Percentiles rank a stretch among this genome's conserved stretches.
These are phyloP conservation scores for Dendrocincla fuliginosa DNA, from an alignment of 2,797 vertebrate genomes.

Conservation along the genomic window DNA sequence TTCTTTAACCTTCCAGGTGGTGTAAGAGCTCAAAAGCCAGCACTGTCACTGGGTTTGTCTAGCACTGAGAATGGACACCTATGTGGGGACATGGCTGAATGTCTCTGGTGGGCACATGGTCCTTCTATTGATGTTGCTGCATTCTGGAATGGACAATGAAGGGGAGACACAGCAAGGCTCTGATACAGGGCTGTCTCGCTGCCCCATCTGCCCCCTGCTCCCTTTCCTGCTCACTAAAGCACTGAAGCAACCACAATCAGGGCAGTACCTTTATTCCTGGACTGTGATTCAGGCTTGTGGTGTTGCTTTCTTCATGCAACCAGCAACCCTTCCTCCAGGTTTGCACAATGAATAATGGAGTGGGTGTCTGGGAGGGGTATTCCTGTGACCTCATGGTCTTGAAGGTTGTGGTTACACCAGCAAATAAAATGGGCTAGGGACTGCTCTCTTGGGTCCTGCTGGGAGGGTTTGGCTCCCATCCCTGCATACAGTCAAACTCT, in stretches of 20 bases:
- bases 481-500: background rate
- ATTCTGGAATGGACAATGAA: background rate
- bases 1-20: background rate
- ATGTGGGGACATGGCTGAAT: background rate
- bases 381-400: background rate
- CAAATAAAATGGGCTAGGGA: background rate
- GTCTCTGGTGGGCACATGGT: background rate
- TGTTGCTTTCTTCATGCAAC: background rate
- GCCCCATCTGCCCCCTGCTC: background rate
- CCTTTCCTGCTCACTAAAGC: background rate
- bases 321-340: background rate
- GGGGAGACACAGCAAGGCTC: background rate
- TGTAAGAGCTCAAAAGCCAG: background rate
- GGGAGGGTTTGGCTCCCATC: background rate
- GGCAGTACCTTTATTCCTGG: background rate
- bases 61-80: background rate
- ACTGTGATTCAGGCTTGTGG: background rate
- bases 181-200: rapidly evolving
- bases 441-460: background rate
- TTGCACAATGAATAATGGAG: constrained; percentile 7
- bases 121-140: background rate
- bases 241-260: background rate
- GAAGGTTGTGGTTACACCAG: background rate
- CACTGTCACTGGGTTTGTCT: background rate
- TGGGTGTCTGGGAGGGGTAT: background rate